Evolutionary conservation across 2,888 invertebrate genomes (phyloP).

Genomic region (Trypoxylon attenuatum): DNA sequence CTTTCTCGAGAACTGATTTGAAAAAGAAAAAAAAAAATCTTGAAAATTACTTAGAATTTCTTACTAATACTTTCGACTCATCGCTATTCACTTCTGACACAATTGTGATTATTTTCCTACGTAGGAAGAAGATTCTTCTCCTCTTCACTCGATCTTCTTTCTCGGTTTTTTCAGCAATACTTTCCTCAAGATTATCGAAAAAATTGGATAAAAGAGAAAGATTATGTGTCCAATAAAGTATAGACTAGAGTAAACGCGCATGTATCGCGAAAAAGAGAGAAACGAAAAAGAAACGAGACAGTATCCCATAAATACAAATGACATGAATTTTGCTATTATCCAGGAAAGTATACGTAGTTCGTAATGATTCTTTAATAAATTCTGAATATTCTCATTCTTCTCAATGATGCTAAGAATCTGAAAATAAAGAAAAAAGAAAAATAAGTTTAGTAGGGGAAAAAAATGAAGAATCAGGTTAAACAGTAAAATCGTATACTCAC

Average conservation of each 20-base stretch:
- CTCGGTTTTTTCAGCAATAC: neutral
- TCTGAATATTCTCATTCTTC: constrained; percentile 76
- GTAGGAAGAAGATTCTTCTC: no score
- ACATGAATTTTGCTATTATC: constrained; percentile 82
- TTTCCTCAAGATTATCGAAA: constrained; percentile 65
- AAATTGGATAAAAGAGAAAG: constrained; percentile 80
- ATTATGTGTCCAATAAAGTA: constrained; percentile 83
- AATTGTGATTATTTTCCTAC: no score
- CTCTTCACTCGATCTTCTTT: neutral
- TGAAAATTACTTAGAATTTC: no score
- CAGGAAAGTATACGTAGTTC: constrained; percentile 76
- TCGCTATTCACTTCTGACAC: no score
- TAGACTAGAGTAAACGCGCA: constrained; percentile 79
- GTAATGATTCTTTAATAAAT: constrained; percentile 72
- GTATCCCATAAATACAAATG: constrained; percentile 90
- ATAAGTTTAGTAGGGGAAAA: neutral
- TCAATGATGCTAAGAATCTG: constrained; percentile 78
- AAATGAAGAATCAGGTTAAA: neutral
- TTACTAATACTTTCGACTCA: no score
- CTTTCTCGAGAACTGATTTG: no score
- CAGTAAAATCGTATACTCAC: constrained; percentile 74
- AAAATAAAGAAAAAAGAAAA: constrained; percentile 55
- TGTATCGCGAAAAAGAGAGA: constrained; percentile 83
- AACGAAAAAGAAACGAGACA: constrained; percentile 85
- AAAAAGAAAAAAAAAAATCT: no score